Conservation (phyloP, 2,888 invertebrate genomes). For the Cryptocephalus primarius region DNA sequence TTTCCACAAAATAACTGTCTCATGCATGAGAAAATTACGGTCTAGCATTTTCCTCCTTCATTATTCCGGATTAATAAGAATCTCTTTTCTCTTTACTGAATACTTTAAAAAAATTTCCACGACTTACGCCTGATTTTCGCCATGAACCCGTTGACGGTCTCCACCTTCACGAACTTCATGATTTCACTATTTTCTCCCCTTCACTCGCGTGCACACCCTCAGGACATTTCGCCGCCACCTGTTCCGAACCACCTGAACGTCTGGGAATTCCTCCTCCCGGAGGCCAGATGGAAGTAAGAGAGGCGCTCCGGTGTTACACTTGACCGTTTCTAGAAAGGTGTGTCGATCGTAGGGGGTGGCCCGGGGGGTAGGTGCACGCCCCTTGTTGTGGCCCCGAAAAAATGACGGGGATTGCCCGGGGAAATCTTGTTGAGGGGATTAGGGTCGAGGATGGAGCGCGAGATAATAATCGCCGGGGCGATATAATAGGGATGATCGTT, state of each 20-base stretch:
- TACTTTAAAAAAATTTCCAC: not conserved
- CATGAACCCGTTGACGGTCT: not conserved
- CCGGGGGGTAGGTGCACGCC: slow-evolving; percentile 2
- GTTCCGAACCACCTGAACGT: not conserved
- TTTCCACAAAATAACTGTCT: no score
- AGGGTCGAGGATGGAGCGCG: not conserved
- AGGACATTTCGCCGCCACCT: slow-evolving; percentile 2
- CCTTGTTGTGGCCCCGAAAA: slow-evolving; percentile 1
- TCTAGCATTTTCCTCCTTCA: no score
- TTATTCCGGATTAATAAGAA: no score
- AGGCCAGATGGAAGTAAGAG: not conserved
- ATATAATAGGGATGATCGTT: no score
- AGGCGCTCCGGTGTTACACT: no score
- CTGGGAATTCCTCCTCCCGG: not conserved
- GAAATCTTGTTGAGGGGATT: not conserved
- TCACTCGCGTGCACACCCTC: slow-evolving; percentile 5
- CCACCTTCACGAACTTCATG: slow-evolving; percentile 4
- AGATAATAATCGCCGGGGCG: no score
- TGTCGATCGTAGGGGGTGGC: not conserved
- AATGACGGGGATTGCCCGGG: slow-evolving; percentile 2
- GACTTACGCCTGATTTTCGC: slow-evolving; percentile 7
- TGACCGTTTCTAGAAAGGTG: no score
- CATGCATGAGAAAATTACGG: no score
- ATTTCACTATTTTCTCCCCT: slow-evolving; percentile 3
- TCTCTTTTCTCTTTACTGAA: no score